Conservation (phyloP, 2,113 vertebrate species). For the Cyrtonyx montezumae region DNA sequence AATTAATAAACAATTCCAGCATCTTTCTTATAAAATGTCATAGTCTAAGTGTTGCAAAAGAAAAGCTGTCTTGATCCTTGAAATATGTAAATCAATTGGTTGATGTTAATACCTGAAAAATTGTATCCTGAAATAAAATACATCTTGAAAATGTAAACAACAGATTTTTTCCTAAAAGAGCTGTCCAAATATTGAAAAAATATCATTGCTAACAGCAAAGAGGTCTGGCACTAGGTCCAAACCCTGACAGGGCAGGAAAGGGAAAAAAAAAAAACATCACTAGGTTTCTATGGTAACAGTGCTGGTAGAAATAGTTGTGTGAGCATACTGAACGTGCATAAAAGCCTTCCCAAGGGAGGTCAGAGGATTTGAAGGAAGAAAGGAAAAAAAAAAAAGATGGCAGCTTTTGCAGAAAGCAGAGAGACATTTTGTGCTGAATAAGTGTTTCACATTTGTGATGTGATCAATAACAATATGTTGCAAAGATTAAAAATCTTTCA, state of each 20-base stretch:
- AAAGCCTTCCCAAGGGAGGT: slow-evolving; percentile 81
- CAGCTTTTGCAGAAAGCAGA: slow-evolving; percentile 35
- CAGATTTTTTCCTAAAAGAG: slow-evolving; percentile 46
- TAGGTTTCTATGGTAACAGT: slow-evolving; percentile 84
- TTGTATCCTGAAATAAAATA: slow-evolving; percentile 36
- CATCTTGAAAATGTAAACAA: slow-evolving; percentile 67
- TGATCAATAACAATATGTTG: background rate
- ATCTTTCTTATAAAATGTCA: slow-evolving; percentile 28
- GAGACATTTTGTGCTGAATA: slow-evolving; percentile 70
- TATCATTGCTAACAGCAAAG: slow-evolving; percentile 67
- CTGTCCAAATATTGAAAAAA: slow-evolving; percentile 77
- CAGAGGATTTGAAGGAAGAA: slow-evolving; percentile 66
- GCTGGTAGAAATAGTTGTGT: slow-evolving; percentile 75
- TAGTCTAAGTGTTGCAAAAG: slow-evolving; percentile 24
- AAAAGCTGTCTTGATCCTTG: background rate
- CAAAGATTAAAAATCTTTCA: background rate
- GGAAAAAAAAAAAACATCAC: background rate
- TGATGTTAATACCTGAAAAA: slow-evolving; percentile 48
- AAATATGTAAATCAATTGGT: background rate
- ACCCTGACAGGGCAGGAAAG: slow-evolving; percentile 45
- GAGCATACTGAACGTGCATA: slow-evolving; percentile 79
- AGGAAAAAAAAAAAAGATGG: background rate
- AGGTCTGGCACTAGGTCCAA: slow-evolving; percentile 74
- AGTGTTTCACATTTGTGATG: slow-evolving; percentile 45
- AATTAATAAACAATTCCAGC: slow-evolving; percentile 33